phyloP scores from a whole-genome alignment of 64 coral and sea anemone genomes.

The Astreopora myriophthalma region DNA sequence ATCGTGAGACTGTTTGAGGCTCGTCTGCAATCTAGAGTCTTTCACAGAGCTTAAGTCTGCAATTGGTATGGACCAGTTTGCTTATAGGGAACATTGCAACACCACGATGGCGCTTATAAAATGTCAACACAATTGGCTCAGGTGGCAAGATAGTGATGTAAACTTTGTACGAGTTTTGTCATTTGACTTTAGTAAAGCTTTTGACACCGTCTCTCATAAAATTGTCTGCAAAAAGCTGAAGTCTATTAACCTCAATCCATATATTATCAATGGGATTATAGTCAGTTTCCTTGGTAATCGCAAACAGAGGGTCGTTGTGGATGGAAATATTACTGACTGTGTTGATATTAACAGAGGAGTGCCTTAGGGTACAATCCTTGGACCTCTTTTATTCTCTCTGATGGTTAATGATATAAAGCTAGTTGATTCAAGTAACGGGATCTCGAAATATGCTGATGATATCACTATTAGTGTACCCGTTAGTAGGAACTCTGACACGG shows the following conservation, averaged over 20 bases:
- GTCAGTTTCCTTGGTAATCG: not conserved
- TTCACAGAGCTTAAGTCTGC: not conserved
- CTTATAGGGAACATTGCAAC: not conserved
- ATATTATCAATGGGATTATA: not conserved
- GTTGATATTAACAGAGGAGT: not conserved
- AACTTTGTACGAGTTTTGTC: not conserved
- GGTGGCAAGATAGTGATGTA: not conserved
- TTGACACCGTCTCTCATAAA: conserved; percentile 12
- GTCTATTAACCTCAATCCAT: not conserved
- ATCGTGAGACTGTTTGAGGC: conserved; percentile 34
- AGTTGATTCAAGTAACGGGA: not conserved
- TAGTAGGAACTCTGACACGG: not conserved
- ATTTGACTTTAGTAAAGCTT: conserved; percentile 25
- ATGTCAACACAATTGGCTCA: too few species aligned
- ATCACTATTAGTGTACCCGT: conserved; percentile 8
- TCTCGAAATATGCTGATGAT: not conserved
- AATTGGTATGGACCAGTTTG: conserved; percentile 20
- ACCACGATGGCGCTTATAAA: not conserved
- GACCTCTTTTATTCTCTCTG: conserved; percentile 14
- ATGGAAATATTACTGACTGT: not conserved
- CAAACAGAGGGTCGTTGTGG: not conserved
- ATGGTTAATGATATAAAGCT: not conserved
- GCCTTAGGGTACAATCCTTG: conserved; percentile 6
- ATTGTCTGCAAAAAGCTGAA: conserved; percentile 21
- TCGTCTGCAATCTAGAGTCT: not conserved